Base-by-base conservation (phyloP, 2,888 invertebrate species). In the Drosophila macrospina region DNA sequence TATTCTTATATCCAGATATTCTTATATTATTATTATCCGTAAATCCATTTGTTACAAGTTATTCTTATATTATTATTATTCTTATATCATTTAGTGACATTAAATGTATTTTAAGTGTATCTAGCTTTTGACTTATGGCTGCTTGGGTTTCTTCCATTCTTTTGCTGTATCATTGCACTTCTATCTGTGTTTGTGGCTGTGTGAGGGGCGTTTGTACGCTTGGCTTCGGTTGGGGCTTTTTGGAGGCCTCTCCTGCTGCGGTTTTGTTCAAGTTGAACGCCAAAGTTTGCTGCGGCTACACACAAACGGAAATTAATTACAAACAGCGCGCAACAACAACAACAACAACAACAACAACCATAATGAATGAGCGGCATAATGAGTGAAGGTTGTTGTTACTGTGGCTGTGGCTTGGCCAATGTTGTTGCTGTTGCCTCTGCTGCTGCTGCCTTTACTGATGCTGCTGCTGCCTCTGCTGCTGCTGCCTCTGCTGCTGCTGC, bases 221-320 rank as follows among this genome's bases (percentile, higher is more conserved):
- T 57, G 45, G 39, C 37, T 24, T 34, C 41, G 45, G 13, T 32
- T 60, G 51, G 45, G 41, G 45, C 54, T 67, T 71, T 74, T 47
- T 72, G 32, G 57, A 47, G 60, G 47, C 26, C 56, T 55, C 66
- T 70, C 41, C 62, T 74, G 70, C 78, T 84, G 80, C 50, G 84
- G 86, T 69, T 84, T 84, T 76, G 74, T 78, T 84, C 72, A 80
- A 80, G 80, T 74, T 81, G 72, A 67, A 72, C 77, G 70, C 68
- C 77, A 70, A 77, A 80, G 67, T 80, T 69, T 70, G 71, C 39
- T 80, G 86, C 80, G 83, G 86, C 80, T 78, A 69, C 69, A 83
- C 82, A 77, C 86, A 85, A 86, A 86, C 85, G 83, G 78, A 86
- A 86, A 86, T 86, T 86, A 86, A 86, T 86, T 86, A 86, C 85